Conservation (phyloP, 1,140 invertebrate genomes). For the Drosophila willistoni region DNA sequence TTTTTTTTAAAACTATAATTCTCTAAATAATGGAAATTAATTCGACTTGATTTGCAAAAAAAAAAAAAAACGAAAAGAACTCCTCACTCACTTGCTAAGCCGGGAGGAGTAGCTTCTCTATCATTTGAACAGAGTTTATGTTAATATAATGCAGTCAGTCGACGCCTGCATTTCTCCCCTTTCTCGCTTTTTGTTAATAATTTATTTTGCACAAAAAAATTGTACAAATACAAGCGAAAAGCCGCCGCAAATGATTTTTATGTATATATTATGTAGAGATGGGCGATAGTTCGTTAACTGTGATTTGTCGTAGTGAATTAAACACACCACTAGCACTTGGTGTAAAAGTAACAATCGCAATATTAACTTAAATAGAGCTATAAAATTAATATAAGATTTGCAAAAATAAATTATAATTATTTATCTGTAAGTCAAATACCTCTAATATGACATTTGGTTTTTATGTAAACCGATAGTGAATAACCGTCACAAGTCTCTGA, state of each 20-base stretch:
- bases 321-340: background rate
- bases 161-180: no score
- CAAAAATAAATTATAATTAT: no score
- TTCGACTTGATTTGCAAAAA: background rate
- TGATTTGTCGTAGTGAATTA: background rate
- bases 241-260: conserved; percentile 11
- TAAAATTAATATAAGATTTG: no score
- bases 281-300: background rate
- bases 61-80: background rate
- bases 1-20: background rate
- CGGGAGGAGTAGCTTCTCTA: background rate
- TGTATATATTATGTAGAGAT: conserved; percentile 14
- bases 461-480: no score
- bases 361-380: no score
- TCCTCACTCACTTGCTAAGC: conserved; percentile 9
- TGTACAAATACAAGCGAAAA: conserved; percentile 13
- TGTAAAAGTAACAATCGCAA: no score
- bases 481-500: background rate
- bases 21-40: background rate
- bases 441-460: no score
- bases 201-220: conserved; percentile 14
- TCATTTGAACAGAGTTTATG: background rate
- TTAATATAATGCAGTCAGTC: background rate
- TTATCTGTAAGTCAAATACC: no score
- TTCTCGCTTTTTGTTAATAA: conserved; percentile 2